Base-by-base conservation (phyloP, 2,888 invertebrate genomes). In the Coelinius sp. region DNA sequence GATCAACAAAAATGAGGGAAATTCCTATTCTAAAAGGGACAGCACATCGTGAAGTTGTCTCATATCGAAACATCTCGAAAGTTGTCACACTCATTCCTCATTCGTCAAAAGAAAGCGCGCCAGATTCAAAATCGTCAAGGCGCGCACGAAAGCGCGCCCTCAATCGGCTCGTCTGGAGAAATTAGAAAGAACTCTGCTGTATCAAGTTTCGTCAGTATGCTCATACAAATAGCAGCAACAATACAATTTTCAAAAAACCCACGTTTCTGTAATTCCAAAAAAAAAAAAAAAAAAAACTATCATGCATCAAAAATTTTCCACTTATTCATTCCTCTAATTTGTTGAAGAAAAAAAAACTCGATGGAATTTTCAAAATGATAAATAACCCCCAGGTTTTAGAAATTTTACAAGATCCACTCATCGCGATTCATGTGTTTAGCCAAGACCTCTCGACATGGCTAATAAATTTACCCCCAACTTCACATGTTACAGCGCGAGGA, bases 381-480 rank as follows among this genome's bases (percentile, higher is more conserved):
- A 59, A 59, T 59, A 59, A 59, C 31, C 8, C 31, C 14, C n/a
- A n/a, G 53, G 8, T 35, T 35, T 6, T 17, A 3, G 17, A 35
- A 59, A 59, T 31, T 59, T 59, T 59, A 59, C 59, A 24, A 41
- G 41, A 24, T 41, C 41, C 59, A 59, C 59, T 63, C 41, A 63
- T 63, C 63, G 49, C 25, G 49, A 66, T 66, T 66, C 65, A 66
- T 66, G 65, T 66, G 65, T 49, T 46, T 46, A 46, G 20, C 41
- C 20, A 22, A 46, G 27, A 38, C 49, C 49, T 31, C 65, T 31
- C 65, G 49, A 66, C 49, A 66, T 46, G 65, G 49, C 46, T 68
- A 68, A 64, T 71, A 52, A 65, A 74, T 74, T 71, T 59, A 25
- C 24, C 65, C 24, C 27, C 17, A 62, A 25, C 52, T 38, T 41